Evolutionary conservation across 2,797 vertebrate species (phyloP).

Genomic region (Aulostomus chinensis): DNA sequence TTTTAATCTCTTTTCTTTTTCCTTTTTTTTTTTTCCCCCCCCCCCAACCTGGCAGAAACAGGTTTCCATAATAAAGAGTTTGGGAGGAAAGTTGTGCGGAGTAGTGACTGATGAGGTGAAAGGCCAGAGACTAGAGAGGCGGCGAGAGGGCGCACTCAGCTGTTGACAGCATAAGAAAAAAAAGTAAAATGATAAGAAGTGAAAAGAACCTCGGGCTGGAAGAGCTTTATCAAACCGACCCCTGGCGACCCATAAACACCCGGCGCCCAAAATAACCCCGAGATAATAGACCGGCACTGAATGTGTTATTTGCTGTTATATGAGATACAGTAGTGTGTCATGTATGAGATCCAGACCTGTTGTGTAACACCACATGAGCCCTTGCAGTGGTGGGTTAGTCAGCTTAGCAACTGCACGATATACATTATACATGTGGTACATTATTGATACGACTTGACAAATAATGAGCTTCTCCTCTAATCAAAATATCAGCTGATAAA

Average conservation of each 20-base stretch:
- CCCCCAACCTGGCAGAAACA: too few species aligned
- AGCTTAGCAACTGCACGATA: too few species aligned
- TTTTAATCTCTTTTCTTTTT: not conserved
- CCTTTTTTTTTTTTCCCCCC: too few species aligned
- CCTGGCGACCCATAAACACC: conserved; percentile 40
- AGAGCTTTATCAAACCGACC: conserved; percentile 44
- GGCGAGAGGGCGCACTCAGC: conserved; percentile 9
- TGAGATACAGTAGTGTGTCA: conserved; percentile 14
- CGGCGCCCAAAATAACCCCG: conserved; percentile 62
- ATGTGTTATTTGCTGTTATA: not conserved
- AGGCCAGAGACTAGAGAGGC: conserved; percentile 46
- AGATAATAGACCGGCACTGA: conserved; percentile 10
- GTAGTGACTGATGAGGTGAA: too few species aligned
- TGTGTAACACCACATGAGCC: not conserved
- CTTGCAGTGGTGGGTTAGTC: too few species aligned
- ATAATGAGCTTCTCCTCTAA: too few species aligned
- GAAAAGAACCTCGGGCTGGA: conserved; percentile 4
- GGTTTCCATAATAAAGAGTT: too few species aligned
- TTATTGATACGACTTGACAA: too few species aligned
- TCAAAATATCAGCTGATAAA: too few species aligned
- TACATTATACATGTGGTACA: too few species aligned
- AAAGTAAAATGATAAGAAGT: not conserved
- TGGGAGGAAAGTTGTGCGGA: too few species aligned
- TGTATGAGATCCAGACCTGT: not conserved
- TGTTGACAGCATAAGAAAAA: conserved; percentile 52